Evolutionary conservation across 2,888 invertebrate species (phyloP), one percentile per base, ranked within the genome.

Genomic region (Campopleginae sp.): DNA sequence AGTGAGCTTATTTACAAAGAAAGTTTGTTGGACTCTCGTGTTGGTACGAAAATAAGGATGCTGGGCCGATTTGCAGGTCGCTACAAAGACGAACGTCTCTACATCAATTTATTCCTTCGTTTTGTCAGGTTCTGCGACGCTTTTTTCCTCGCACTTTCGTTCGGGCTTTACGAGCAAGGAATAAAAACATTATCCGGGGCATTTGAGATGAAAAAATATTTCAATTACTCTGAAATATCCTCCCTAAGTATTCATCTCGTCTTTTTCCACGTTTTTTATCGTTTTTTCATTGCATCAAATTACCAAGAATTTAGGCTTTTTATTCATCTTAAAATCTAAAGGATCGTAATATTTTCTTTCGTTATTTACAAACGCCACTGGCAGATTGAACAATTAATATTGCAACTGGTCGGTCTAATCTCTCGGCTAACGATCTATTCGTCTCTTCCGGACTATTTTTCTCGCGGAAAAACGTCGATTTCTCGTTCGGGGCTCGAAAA

Each of bases 291-390:
- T 79, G 76, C 66, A 74, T 85, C 68, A 77, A 80, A 80, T 85
- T 54, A 82, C 82, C 68, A 85, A 72, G 58, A 85, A 74, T 79
- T 88, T 87, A 88, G 88, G 88, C 88, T 82, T 83, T 51, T 72
- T 72, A 51, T 58, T 63, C 74, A 31, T 42, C 27, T 70, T 85
- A 86, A 84, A 75, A 86, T 71, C 86, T 85, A 87, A 75, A 80
- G 80, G 76, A 83, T 79, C 68, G 72, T 84, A 84, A 84, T 86
- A 78, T 84, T 84, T 48, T 58, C 14, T 58, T 79, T 86, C 80
- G 85, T 88, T 88, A 88, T 88, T 85, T 88, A 88, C 88, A 88
- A 81, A 81, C 86, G 87, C 87, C 87, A 88, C 79, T 82, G 86
- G 87, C 86, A 85, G 80, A 84, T 75, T 80, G 86, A 85, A 63